A percentile compares a stretch with the other conserved stretches of the same genome.
These are phyloP conservation scores for Megaleporinus macrocephalus DNA, from an alignment of 2,113 vertebrate genomes.

Conservation along the genomic window DNA sequence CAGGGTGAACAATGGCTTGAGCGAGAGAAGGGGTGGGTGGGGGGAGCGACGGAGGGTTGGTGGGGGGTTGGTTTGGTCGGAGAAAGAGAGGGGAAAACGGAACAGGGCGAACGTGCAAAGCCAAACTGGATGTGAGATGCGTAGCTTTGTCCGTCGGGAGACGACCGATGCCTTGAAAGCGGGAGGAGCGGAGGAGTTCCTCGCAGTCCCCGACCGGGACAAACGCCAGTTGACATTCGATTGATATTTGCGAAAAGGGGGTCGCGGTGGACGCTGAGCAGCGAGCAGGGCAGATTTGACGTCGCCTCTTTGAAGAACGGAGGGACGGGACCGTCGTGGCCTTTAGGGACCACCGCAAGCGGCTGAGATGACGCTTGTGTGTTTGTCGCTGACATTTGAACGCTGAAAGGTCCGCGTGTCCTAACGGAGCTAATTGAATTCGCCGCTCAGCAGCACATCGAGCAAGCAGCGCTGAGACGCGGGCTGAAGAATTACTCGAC, in stretches of 20 bases:
- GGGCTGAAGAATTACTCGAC: background rate
- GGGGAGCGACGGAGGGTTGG: background rate
- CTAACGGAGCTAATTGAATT: conserved; percentile 1
- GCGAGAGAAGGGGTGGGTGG: background rate
- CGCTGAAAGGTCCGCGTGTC: background rate
- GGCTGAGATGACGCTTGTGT: conserved; percentile 12
- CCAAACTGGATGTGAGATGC: conserved; percentile 29
- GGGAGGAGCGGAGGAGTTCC: background rate
- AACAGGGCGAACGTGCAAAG: conserved; percentile 23
- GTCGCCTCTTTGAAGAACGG: conserved; percentile 15
- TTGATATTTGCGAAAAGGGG: background rate
- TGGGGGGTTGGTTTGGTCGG: conserved; percentile 10
- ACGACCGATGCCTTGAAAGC: conserved; percentile 14
- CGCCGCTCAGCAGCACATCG: background rate
- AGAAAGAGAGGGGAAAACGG: conserved; percentile 39
- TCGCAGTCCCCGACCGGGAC: background rate
- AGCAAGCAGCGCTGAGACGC: background rate
- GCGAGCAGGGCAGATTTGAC: background rate
- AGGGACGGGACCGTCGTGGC: conserved; percentile 13
- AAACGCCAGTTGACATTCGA: background rate
- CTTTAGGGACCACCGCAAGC: conserved; percentile 17
- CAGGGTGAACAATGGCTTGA: conserved; percentile 38
- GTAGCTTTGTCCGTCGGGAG: background rate
- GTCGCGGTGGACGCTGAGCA: background rate
- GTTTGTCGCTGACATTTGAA: background rate